These are phyloP conservation scores for Psilopsiagon aurifrons DNA, from an alignment of 2,113 vertebrate genomes.

Conservation along the genomic window DNA sequence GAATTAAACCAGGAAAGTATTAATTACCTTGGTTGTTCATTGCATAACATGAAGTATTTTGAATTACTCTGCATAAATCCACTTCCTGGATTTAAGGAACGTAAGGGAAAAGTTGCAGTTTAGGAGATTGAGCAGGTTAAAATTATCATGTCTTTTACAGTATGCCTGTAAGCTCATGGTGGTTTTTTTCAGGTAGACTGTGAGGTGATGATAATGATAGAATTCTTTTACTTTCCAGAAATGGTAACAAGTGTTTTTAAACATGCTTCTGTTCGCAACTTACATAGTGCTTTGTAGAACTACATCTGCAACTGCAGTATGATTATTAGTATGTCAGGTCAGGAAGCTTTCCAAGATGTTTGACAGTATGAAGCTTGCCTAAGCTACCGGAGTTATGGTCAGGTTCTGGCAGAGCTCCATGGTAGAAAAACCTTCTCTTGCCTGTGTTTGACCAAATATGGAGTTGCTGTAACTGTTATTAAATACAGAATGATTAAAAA, in stretches of 20 bases:
- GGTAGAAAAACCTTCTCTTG: neutral
- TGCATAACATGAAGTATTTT: neutral
- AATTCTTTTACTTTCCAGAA: neutral
- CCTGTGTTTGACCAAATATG: conserved; percentile 5
- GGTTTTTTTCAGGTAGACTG: neutral
- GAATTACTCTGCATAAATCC: neutral
- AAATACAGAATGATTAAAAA: neutral
- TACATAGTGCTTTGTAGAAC: neutral
- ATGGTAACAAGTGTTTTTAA: neutral
- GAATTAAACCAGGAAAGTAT: neutral
- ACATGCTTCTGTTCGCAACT: neutral
- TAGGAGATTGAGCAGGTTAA: neutral
- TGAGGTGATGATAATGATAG: neutral
- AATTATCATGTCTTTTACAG: neutral
- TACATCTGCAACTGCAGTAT: neutral
- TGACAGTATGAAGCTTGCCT: neutral
- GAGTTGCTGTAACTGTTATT: neutral
- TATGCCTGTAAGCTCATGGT: neutral
- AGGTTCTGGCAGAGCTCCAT: conserved; percentile 33
- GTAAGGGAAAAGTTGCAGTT: neutral
- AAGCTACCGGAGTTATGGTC: conserved; percentile 33
- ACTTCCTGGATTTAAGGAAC: neutral
- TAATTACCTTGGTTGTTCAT: neutral
- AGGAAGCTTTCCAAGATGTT: conserved; percentile 41
- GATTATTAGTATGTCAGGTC: neutral